A percentile compares a stretch with the other conserved stretches of the same genome.
Evolutionary conservation across 2,888 invertebrate genomes (phyloP).

Genomic region (Geophilus truncorum): DNA sequence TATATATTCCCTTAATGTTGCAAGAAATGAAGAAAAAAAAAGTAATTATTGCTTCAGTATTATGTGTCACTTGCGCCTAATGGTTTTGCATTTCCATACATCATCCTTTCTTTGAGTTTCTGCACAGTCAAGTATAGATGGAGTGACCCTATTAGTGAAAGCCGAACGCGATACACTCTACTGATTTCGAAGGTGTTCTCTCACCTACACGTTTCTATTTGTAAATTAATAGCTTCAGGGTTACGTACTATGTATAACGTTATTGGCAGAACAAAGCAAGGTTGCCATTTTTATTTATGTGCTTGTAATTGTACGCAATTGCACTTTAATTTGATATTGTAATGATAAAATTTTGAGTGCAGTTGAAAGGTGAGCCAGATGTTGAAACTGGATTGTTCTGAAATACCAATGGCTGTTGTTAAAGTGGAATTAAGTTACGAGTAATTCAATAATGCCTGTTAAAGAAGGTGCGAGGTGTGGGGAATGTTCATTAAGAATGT

Average conservation of each 20-base stretch:
- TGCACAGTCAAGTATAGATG: background rate
- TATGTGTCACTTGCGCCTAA: background rate
- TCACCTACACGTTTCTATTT: background rate
- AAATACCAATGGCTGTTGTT: too few species aligned
- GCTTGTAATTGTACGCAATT: background rate
- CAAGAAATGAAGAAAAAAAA: background rate
- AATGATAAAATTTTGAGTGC: background rate
- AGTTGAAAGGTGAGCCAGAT: too few species aligned
- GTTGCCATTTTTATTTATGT: background rate
- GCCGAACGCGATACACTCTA: background rate
- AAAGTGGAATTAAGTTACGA: too few species aligned
- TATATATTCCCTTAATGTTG: background rate
- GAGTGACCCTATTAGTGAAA: background rate
- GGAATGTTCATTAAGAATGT: too few species aligned
- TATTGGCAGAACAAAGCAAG: slow-evolving; percentile 8
- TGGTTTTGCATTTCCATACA: background rate
- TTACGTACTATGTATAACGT: background rate
- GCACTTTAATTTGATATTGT: background rate
- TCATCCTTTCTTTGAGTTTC: background rate
- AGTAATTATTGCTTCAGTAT: background rate
- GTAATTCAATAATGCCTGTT: too few species aligned
- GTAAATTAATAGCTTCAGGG: background rate
- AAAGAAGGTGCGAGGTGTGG: too few species aligned
- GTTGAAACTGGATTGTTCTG: too few species aligned
- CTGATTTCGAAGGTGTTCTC: background rate